Evolutionary conservation across 2,888 invertebrate genomes (phyloP), one percentile per base, ranked within the genome.

Genomic region (Oscheius sp.): DNA sequence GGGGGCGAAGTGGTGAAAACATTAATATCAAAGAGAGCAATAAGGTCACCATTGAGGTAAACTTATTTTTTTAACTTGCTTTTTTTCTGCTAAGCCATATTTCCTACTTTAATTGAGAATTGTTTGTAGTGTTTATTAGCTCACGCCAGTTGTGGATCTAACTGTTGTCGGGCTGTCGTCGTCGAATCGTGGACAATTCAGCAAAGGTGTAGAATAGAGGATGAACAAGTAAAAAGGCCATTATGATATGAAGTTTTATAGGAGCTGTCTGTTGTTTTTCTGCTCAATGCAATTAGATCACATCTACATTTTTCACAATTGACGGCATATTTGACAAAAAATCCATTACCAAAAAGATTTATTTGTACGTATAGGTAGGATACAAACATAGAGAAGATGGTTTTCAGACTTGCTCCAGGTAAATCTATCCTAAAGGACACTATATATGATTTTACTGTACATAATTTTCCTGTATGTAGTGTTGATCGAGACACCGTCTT

Each of bases 291-390:
- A 57, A 92, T 96, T 54, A 91, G 94, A 73, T 95, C 95, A 5
- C 94, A 94, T 87, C 90, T 96, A 70, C 94, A 95, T 89, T 96
- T 96, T 89, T 96, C 95, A 4, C 95, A 96, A 89, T 91, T 96
- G 77, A 93, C 94, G 59, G 94, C 95, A 65, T 96, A 95, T 95
- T 90, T 92, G 17, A 24, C 26, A 9, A 33, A 62, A 30, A 32
- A 28, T 14, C 47, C 9, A n/a, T 36, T 62, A 2, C 49, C 62
- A 9, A 20, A 30, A n/a, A 49, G 44, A 33, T 24, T 47, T 28
- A 24, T 47, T n/a, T 45, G 45, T 47, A 47, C 62, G 22, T 62
- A 47, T 62, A 26, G 62, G 62, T 61, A 47, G 2, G 3, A n/a
- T 44, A 26, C 3, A 28, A 9, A 9, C n/a, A 8, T 51, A 30